Evolutionary conservation across 2,888 invertebrate genomes (phyloP).

Genomic region (Podotricha telesiphe): DNA sequence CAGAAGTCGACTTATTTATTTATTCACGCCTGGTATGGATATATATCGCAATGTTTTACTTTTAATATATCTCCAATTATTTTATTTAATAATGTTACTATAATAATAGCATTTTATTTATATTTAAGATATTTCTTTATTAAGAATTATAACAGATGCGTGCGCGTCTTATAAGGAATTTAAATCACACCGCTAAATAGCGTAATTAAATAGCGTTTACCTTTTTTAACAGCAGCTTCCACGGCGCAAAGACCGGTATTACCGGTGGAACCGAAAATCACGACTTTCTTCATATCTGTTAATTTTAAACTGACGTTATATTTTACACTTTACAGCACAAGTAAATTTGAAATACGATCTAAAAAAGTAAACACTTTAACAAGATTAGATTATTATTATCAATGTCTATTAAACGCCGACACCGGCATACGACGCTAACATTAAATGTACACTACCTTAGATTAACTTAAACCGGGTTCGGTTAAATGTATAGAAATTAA

Average conservation of each 20-base stretch:
- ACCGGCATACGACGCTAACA: conserved; percentile 25
- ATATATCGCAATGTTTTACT: background rate
- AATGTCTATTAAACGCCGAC: conserved; percentile 10
- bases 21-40: no score
- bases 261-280: conserved; percentile 93
- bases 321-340: conserved; percentile 25
- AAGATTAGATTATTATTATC: conserved; percentile 41
- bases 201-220: conserved; percentile 68
- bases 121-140: no score
- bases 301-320: conserved; percentile 39
- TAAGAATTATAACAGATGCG: background rate
- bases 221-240: conserved; percentile 90
- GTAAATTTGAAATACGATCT: conserved; percentile 23
- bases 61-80: no score
- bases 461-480: background rate
- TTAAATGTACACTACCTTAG: conserved; percentile 20
- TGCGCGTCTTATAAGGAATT: background rate
- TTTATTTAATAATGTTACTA: no score
- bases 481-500: conserved; percentile 11
- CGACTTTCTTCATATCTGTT: conserved; percentile 88
- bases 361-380: conserved; percentile 29
- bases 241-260: conserved; percentile 91
- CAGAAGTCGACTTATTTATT: no score
- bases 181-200: background rate
- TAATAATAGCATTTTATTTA: background rate